Conservation (phyloP, 2,888 invertebrate species). For the Cenopis cana region DNA sequence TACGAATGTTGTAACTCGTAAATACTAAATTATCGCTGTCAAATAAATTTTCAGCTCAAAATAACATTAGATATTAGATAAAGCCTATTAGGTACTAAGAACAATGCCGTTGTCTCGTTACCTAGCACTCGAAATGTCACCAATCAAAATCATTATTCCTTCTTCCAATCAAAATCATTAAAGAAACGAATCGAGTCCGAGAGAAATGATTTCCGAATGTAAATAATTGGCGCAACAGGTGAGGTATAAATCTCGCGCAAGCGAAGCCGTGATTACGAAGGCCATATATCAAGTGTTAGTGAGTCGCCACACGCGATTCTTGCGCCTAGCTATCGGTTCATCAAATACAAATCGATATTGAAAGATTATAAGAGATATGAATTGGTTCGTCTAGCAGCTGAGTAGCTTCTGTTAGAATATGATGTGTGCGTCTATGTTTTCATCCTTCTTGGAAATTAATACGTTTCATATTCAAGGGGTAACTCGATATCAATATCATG, state of each 20-base stretch:
- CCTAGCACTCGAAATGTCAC: constrained; percentile 48
- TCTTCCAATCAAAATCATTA: constrained; percentile 53
- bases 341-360: constrained; percentile 57
- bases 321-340: constrained; percentile 60
- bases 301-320: constrained; percentile 68
- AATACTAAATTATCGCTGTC: neutral
- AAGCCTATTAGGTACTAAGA: neutral
- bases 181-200: constrained; percentile 54
- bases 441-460: neutral
- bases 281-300: constrained; percentile 73
- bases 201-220: constrained; percentile 75
- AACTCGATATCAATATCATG: neutral
- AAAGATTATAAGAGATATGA: constrained; percentile 42
- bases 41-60: too few relatives aligned
- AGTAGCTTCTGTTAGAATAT: constrained; percentile 1
- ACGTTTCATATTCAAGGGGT: neutral
- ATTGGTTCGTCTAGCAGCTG: constrained; percentile 15
- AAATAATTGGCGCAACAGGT: constrained; percentile 82
- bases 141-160: constrained; percentile 52
- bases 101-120: constrained; percentile 29
- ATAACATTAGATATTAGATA: neutral
- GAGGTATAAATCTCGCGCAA: constrained; percentile 76
- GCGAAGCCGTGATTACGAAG: constrained; percentile 78
- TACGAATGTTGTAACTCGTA: neutral
- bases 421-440: neutral